Evolutionary conservation across 2,113 vertebrate genomes (phyloP).

Genomic region (Crotalus helleri): DNA sequence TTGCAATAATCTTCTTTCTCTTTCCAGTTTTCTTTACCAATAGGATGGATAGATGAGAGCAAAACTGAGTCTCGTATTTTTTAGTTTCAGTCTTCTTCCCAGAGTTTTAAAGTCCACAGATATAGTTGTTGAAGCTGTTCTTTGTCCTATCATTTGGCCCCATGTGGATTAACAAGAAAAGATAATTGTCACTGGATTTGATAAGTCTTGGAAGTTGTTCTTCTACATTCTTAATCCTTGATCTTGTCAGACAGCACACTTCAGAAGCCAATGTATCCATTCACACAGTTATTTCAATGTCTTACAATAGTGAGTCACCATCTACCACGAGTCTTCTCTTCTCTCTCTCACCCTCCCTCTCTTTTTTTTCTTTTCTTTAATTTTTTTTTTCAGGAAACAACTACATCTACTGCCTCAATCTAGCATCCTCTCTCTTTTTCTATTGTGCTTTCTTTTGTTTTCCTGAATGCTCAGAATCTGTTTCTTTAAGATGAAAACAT

Average conservation of each 20-base stretch:
- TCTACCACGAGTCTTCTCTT: background rate
- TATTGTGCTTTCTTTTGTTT: background rate
- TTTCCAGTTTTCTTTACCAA: background rate
- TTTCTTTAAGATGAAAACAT: background rate
- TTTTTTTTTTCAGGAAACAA: background rate
- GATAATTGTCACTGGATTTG: background rate
- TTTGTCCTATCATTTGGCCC: background rate
- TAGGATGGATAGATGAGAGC: background rate
- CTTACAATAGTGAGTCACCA: background rate
- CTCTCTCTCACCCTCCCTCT: rapidly evolving
- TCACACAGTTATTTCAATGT: background rate
- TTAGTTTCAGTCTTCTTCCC: background rate
- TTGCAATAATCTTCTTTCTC: background rate
- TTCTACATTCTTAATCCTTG: background rate
- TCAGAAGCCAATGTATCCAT: background rate
- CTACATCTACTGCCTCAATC: background rate
- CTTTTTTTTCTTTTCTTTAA: background rate
- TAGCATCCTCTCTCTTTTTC: background rate
- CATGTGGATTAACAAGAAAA: background rate
- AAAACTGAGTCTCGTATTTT: background rate
- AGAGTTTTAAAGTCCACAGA: background rate
- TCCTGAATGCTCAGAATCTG: background rate
- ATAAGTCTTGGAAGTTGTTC: background rate
- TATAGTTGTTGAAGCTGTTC: background rate
- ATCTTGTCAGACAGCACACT: background rate